Base-by-base conservation (phyloP, 2,888 invertebrate genomes). In the Zeuzera pyrina region DNA sequence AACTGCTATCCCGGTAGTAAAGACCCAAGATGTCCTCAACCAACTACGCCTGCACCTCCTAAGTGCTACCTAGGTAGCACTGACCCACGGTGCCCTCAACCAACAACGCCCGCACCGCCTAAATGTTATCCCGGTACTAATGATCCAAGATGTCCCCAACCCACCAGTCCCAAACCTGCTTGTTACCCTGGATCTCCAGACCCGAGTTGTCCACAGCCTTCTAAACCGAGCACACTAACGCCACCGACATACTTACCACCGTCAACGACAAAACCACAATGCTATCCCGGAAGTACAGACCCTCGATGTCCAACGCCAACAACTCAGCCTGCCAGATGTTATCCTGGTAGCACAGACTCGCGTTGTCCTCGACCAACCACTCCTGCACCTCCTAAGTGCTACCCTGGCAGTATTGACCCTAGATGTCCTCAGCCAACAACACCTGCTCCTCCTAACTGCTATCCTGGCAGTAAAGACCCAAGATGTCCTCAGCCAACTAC, bases 361-460 rank as follows among this genome's bases (percentile, higher is more conserved):
- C 30, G 57, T 0, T 64, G 66, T 23, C 63, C 65, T 0, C 43
- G 47, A 15, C 49, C 56, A 3, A 41, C 50, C 1, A 46, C 49
- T 3, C 41, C 43, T 7, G 33, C 40, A 0, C 39, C 43, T 1
- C 40, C 38, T 3, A 27, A 29, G 1, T 45, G 52, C 38, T 64
- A 63, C 37, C 73, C 72, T n/a, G 70, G 71, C 24, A 52, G 49
- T 3, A 46, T 39, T 1, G 68, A 70, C 35, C 57, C 61, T 34
- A 25, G 65, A 42, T 33, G 59, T 58, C 32, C 49, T 19, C 15
- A 64, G 63, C 47, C 63, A 52, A 28, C 53, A 2, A 43, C 55
- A 3, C 49, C 42, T 11, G 34, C 56, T 28, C 45, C 45, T 11
- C 35, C 44, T 4, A 42, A 32, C 1, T 58, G 57, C 16, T 58